Base-by-base conservation (phyloP, 2,113 vertebrate species). In the Pygoscelis antarcticus region DNA sequence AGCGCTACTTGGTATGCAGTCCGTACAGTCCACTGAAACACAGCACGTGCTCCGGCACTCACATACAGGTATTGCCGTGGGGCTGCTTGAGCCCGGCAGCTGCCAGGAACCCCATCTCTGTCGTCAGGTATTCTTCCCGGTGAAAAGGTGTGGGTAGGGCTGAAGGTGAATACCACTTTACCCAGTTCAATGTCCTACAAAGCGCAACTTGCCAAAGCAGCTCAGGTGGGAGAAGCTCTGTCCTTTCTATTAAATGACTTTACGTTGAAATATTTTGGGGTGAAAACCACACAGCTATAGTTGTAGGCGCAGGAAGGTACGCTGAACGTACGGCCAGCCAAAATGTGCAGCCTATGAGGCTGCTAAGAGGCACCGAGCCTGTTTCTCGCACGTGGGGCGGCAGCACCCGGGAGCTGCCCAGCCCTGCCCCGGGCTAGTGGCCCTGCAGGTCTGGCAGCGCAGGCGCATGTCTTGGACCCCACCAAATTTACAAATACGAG, bases 401-500 rank as follows among this genome's bases (percentile, higher is more conserved):
- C 77, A 83, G 61, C n/a, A 55, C 20, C 38, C 3, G 3, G 78
- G 57, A 84, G 54, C 44, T 54, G 49, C 51, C 25, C 25, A 40
- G 40, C 34, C 27, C 62, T 90, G 47, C 27, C 32, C 46, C 0
- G 2, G 58, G 40, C 26, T 21, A 7, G 55, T 10, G 18, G 36
- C 16, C 30, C 58, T 26, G 9, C 3, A 7, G 54, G 9, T 44
- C 36, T 10, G 0, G 30, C 30, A 47, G 42, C 3, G 1, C 54
- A 26, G 49, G n/a, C 15, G 8, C 26, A 9, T 0, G 0, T 16
- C 44, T 71, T 21, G 30, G 25, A 25, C 38, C 16, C 4, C 14
- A 7, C 7, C 12, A 9, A 55, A 34, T 22, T 64, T 58, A 42
- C 30, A 66, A 26, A 54, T 25, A 5, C 1, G 6, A 22, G 9